phyloP scores from a whole-genome alignment of 1,140 invertebrate genomes.

The Dufourea novaeangliae region DNA sequence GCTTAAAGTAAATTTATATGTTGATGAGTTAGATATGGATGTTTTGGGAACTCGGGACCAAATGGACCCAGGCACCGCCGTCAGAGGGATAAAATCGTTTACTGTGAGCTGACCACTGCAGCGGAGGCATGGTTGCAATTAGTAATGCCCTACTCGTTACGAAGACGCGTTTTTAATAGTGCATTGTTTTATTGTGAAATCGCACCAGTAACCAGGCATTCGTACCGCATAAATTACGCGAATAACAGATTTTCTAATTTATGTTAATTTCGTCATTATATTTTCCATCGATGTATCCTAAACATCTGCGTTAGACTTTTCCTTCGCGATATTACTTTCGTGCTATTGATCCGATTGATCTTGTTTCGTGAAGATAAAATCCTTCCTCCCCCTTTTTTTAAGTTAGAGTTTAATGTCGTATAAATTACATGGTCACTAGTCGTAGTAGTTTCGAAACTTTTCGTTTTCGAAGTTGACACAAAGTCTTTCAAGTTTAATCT shows the following conservation, averaged over 20 bases:
- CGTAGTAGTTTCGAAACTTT: too few species aligned
- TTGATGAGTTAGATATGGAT: too few species aligned
- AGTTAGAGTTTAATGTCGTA: too few species aligned
- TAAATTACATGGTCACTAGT: too few species aligned
- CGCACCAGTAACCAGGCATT: not conserved
- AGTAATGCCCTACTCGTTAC: slow-evolving; percentile 25
- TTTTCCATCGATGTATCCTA: not conserved
- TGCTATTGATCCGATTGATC: slow-evolving; percentile 2
- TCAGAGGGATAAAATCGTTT: too few species aligned
- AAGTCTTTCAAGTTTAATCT: too few species aligned
- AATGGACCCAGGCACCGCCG: too few species aligned
- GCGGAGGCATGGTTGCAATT: slow-evolving; percentile 11
- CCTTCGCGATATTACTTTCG: slow-evolving; percentile 17
- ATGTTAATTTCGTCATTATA: slow-evolving; percentile 28
- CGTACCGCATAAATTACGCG: slow-evolving; percentile 22
- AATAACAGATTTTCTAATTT: slow-evolving; percentile 49
- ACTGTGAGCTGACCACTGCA: not conserved
- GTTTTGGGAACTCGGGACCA: too few species aligned
- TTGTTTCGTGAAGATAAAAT: not conserved
- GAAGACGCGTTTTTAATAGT: slow-evolving; percentile 36
- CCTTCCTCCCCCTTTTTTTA: too few species aligned
- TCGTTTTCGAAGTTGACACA: too few species aligned
- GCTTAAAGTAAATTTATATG: too few species aligned
- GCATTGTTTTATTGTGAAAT: slow-evolving; percentile 27
- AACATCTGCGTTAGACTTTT: not conserved